phyloP scores from a whole-genome alignment of 30 jellyfish, hydroid and myxozoan species.

The Hydra vulgaris region DNA sequence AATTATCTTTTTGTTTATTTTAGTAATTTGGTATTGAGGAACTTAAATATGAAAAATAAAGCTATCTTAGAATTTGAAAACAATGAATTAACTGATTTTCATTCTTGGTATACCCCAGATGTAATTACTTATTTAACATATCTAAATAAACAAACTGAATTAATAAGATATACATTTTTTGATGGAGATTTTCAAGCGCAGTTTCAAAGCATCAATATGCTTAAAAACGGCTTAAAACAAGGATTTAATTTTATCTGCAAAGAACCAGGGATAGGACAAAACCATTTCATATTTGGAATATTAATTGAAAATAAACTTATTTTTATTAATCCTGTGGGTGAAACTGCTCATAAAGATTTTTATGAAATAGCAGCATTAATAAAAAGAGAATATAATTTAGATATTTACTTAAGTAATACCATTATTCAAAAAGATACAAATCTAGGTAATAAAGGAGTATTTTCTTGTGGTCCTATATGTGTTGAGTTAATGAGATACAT shows the following conservation, averaged over 20 bases:
- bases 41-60: too few species aligned
- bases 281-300: not conserved
- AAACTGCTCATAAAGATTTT: not conserved
- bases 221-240: not conserved
- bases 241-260: not conserved
- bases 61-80: not conserved
- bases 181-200: not conserved
- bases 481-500: not conserved
- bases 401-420: not conserved
- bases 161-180: not conserved
- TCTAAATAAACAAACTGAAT: not conserved
- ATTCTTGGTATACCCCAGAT: not conserved
- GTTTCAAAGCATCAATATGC: not conserved
- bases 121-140: not conserved
- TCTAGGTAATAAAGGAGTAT: not conserved
- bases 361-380: not conserved
- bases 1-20: too few species aligned
- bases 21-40: too few species aligned
- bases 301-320: not conserved
- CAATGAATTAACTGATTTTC: not conserved
- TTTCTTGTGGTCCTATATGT: not conserved
- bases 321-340: not conserved
- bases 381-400: not conserved
- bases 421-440: not conserved
- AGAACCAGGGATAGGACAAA: not conserved